These are phyloP conservation scores for Cyanocitta stelleri DNA, from an alignment of 2,113 vertebrate species.

Conservation along the genomic window DNA sequence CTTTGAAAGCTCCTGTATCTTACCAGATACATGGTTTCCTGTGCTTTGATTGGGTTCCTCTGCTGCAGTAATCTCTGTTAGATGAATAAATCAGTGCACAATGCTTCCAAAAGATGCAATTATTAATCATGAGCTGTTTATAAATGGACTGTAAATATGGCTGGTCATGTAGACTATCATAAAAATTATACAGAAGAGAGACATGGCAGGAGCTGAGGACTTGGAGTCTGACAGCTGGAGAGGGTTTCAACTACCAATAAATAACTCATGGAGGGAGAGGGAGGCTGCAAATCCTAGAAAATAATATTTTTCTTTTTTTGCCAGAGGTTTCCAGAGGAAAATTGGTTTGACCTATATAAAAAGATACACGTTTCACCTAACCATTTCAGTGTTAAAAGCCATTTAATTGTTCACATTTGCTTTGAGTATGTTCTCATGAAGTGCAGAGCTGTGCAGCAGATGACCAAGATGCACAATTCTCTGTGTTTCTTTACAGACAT, in stretches of 20 bases:
- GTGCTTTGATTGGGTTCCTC: background rate
- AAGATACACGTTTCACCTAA: background rate
- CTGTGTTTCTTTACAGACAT: fast-evolving
- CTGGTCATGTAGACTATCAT: background rate
- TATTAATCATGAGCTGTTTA: background rate
- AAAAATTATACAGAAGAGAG: background rate
- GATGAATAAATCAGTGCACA: background rate
- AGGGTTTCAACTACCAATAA: background rate
- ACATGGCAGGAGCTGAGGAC: background rate
- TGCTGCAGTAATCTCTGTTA: background rate
- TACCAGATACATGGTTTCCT: background rate
- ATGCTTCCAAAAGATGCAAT: background rate
- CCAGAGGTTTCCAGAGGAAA: background rate
- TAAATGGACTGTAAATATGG: background rate
- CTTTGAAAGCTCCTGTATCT: background rate
- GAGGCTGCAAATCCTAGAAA: background rate
- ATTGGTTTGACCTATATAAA: background rate
- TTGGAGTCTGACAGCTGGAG: background rate
- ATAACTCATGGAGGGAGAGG: fast-evolving
- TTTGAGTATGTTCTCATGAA: background rate
- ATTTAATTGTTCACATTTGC: background rate
- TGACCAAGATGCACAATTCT: background rate
- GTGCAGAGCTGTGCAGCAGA: background rate
- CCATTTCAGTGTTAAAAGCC: background rate
- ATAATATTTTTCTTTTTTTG: background rate